Evolutionary conservation across 2,113 vertebrate species (phyloP).

Genomic region (Petroica traversi): DNA sequence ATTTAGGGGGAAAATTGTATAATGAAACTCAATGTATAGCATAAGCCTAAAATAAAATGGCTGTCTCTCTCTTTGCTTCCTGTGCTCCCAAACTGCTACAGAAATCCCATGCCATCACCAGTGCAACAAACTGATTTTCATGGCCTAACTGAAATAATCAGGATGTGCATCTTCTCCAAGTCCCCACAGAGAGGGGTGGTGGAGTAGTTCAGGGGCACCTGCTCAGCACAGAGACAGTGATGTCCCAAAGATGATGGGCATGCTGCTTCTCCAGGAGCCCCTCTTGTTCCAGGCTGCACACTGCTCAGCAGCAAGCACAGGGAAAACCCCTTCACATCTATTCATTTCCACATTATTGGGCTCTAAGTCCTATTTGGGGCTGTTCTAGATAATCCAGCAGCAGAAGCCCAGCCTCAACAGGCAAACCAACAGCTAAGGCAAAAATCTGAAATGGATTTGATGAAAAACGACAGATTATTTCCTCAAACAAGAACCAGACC

Average conservation of each 20-base stretch:
- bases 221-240: rapidly evolving
- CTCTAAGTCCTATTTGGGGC: rapidly evolving
- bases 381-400: neutral
- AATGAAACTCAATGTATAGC: slow-evolving; percentile 65
- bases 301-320: neutral
- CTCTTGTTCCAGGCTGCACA: neutral
- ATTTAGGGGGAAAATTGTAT: slow-evolving; percentile 61
- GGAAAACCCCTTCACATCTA: neutral
- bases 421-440: neutral
- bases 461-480: neutral
- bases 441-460: neutral
- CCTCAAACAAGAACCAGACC: neutral
- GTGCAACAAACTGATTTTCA: neutral
- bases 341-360: neutral
- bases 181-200: neutral
- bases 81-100: slow-evolving; percentile 48
- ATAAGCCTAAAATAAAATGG: slow-evolving; percentile 69
- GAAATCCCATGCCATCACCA: neutral
- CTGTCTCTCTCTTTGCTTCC: slow-evolving; percentile 64
- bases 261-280: neutral
- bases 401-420: neutral
- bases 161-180: neutral
- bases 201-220: neutral
- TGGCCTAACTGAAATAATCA: neutral
- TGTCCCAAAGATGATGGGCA: neutral